Base-by-base conservation (phyloP, 2,888 invertebrate genomes). In the Drosophila affinis region DNA sequence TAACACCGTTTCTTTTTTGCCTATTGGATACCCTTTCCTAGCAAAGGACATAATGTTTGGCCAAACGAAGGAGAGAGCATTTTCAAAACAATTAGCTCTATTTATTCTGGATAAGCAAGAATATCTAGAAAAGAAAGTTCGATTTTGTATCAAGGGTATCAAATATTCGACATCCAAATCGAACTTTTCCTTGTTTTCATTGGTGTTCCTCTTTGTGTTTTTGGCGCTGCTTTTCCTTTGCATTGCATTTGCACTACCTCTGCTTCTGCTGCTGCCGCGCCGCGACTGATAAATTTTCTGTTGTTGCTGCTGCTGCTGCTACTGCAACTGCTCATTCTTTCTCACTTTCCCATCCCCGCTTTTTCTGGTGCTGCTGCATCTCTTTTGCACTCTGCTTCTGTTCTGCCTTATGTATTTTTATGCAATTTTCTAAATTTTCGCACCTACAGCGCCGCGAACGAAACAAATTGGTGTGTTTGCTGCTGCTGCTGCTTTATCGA, bases 391-490 rank as follows among this genome's bases (percentile, higher is more conserved):
- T 67, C 57, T 55, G 9, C 49, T 48, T 52, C 53, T 24, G 46
- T 78, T 67, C 51, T 69, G 72, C 67, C 68, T 72, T 51, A 58
- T 72, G 73, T 68, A 75, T 57, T 71, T 81, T 79, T 68, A 77
- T 85, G 70, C 65, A 72, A 79, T 76, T 69, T 68, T n/a, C 21
- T 39, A 14, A 39, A 39, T 68, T 72, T 51, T 62, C 18, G 48
- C 62, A 65, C 58, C 59, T 65, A 63, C 55, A 39, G 14, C 7
- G 39, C 39, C 14, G 3, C 14, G n/a, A 39, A 39, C n/a, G 39
- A 6, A 39, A 39, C 39, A n/a, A 39, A 39, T 39, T n/a, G 3
- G 39, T 6, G 39, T 39, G 39, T 39, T 39, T 39, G 39, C 39
- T 39, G 39, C 39, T 14, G 39, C 18, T 21, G 21, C 21, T 21